Conservation (phyloP, 1,140 invertebrate genomes). For the Acyrthosiphon pisum region DNA sequence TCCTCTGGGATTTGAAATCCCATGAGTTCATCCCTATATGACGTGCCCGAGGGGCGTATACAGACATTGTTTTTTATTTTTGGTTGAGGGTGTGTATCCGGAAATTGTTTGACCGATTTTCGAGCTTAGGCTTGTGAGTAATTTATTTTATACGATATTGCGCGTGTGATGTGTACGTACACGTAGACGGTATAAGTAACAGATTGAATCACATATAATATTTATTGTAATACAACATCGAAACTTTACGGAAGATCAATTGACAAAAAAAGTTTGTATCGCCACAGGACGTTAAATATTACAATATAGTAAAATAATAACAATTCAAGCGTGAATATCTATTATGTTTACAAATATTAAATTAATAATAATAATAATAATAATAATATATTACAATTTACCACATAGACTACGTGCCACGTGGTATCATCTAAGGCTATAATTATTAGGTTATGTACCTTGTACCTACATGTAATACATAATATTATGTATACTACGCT, state of each 20-base stretch:
- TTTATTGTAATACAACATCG: background rate
- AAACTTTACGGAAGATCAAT: background rate
- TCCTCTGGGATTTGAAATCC: background rate
- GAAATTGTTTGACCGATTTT: background rate
- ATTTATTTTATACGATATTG: background rate
- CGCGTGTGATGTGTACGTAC: background rate
- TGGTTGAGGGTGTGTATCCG: background rate
- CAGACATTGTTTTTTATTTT: background rate
- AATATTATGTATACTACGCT: background rate
- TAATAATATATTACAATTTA: background rate
- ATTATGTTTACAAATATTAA: background rate
- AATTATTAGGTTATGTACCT: background rate
- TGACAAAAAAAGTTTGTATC: too few relatives aligned
- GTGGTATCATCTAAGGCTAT: background rate
- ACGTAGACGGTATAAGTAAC: background rate
- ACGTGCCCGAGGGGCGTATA: background rate
- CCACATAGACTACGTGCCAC: background rate
- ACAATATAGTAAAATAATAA: background rate
- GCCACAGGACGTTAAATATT: background rate
- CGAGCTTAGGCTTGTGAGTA: background rate
- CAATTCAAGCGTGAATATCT: background rate
- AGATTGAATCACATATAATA: background rate
- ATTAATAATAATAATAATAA: constrained; percentile 8
- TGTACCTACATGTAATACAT: background rate
- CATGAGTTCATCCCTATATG: background rate